Conservation (phyloP, 2,797 vertebrate genomes). For the Neosalanx taihuensis region DNA sequence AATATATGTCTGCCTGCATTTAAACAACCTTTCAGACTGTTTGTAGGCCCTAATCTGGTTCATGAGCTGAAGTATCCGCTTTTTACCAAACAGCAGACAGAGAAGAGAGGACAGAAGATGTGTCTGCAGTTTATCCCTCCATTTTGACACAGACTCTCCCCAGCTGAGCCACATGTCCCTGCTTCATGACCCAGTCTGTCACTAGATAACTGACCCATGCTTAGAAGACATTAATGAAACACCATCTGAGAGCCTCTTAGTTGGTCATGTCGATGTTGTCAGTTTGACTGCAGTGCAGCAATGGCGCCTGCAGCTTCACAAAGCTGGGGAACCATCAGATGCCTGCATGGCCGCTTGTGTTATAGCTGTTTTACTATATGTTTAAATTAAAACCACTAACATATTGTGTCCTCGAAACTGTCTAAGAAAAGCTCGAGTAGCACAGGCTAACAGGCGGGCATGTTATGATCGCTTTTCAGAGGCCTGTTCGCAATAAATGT, state of each 20-base stretch:
- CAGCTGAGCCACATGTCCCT: slow-evolving; percentile 69
- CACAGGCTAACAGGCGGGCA: too few relatives aligned
- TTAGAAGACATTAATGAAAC: not conserved
- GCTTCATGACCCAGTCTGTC: slow-evolving; percentile 38
- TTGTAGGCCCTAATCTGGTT: not conserved
- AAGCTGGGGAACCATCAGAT: slow-evolving; percentile 78
- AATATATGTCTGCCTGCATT: not conserved
- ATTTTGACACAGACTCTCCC: slow-evolving; percentile 65
- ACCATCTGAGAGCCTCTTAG: slow-evolving; percentile 49
- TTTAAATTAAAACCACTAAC: slow-evolving; percentile 1
- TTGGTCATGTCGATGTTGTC: slow-evolving; percentile 70
- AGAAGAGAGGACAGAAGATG: slow-evolving; percentile 59
- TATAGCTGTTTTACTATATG: slow-evolving; percentile 47
- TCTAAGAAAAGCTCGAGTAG: too few relatives aligned
- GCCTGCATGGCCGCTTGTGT: slow-evolving; percentile 57
- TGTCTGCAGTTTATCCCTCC: slow-evolving; percentile 62
- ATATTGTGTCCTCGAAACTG: not conserved
- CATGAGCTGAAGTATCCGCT: not conserved
- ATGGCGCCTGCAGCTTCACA: slow-evolving; percentile 77
- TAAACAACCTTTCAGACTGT: too few relatives aligned
- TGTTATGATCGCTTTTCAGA: too few relatives aligned
- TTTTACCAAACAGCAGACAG: slow-evolving; percentile 39
- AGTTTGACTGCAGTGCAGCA: slow-evolving; percentile 67
- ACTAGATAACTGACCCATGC: not conserved
- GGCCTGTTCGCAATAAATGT: too few relatives aligned